Evolutionary conservation across 1,140 invertebrate genomes (phyloP).

Genomic region (Portunus trituberculatus): DNA sequence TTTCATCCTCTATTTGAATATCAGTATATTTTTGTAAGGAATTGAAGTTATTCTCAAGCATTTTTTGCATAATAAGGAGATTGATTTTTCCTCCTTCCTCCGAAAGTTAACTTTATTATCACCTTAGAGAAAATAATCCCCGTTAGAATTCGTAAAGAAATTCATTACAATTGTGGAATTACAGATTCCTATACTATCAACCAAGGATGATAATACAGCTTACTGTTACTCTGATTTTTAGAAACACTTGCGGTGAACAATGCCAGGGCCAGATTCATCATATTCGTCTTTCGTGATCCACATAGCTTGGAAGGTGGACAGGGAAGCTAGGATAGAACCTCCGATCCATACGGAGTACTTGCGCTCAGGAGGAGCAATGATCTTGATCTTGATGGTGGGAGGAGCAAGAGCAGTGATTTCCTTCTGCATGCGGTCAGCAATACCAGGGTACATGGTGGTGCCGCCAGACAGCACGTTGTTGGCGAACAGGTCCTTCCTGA

Average conservation of each 20-base stretch:
- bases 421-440: constrained; percentile 92
- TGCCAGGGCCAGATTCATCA: constrained; percentile 73
- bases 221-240: constrained; percentile 82
- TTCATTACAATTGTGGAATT: constrained; percentile 80
- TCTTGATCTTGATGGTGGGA: constrained; percentile 87
- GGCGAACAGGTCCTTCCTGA: constrained; percentile 80
- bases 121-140: background rate
- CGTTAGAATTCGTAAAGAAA: too few species aligned
- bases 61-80: too few species aligned
- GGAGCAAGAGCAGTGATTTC: constrained; percentile 94
- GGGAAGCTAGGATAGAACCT: constrained; percentile 69
- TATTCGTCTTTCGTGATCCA: constrained; percentile 73
- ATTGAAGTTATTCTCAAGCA: too few species aligned
- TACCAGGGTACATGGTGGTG: constrained; percentile 91
- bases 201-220: constrained; percentile 76
- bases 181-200: constrained; percentile 81
- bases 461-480: constrained; percentile 93
- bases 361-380: constrained; percentile 74
- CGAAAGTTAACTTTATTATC: background rate
- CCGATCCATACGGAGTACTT: constrained; percentile 76
- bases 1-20: too few species aligned
- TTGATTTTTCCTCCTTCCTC: background rate
- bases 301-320: constrained; percentile 73
- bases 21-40: too few species aligned
- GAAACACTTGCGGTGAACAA: constrained; percentile 84